Percentiles rank a stretch among this genome's conserved stretches.
Conservation (phyloP, 2,113 vertebrate genomes). For the Pelecanoides urinatrix region DNA sequence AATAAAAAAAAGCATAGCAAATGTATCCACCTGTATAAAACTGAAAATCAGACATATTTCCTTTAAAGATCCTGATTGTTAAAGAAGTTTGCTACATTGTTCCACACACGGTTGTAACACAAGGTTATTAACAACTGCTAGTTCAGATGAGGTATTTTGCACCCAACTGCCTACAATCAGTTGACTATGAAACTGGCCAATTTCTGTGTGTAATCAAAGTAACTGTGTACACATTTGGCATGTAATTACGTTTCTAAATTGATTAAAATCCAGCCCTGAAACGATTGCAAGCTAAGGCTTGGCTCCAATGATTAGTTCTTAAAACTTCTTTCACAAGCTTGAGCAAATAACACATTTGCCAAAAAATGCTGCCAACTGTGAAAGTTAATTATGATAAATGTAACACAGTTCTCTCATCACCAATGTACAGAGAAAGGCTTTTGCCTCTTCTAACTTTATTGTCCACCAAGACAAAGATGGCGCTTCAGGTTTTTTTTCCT, state of each 20-base stretch:
- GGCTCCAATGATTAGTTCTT: slow-evolving; percentile 53
- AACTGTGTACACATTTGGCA: slow-evolving; percentile 62
- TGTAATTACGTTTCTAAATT: slow-evolving; percentile 58
- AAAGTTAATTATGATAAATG: slow-evolving; percentile 74
- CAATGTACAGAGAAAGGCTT: slow-evolving; percentile 27
- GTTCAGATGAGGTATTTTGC: slow-evolving; percentile 8
- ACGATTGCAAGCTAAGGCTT: slow-evolving; percentile 41
- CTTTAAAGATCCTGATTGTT: background rate
- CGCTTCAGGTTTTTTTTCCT: slow-evolving; percentile 44
- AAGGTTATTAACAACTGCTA: slow-evolving; percentile 10
- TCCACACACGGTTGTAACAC: background rate
- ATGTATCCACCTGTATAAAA: background rate
- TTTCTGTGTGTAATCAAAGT: slow-evolving; percentile 61
- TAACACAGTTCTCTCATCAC: slow-evolving; percentile 10
- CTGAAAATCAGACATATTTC: background rate
- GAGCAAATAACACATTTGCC: slow-evolving; percentile 26
- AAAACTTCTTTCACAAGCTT: slow-evolving; percentile 44
- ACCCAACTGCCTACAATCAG: slow-evolving; percentile 21
- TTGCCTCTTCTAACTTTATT: slow-evolving; percentile 53
- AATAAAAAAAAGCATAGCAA: background rate
- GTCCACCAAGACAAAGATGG: slow-evolving; percentile 64
- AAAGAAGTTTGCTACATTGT: background rate
- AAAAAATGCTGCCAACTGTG: slow-evolving; percentile 57
- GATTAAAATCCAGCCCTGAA: slow-evolving; percentile 59
- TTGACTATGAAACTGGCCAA: slow-evolving; percentile 47